A percentile compares a stretch with the other conserved stretches of the same genome.
phyloP scores from a whole-genome alignment of 1,140 invertebrate genomes.

The Hyphantria cunea region DNA sequence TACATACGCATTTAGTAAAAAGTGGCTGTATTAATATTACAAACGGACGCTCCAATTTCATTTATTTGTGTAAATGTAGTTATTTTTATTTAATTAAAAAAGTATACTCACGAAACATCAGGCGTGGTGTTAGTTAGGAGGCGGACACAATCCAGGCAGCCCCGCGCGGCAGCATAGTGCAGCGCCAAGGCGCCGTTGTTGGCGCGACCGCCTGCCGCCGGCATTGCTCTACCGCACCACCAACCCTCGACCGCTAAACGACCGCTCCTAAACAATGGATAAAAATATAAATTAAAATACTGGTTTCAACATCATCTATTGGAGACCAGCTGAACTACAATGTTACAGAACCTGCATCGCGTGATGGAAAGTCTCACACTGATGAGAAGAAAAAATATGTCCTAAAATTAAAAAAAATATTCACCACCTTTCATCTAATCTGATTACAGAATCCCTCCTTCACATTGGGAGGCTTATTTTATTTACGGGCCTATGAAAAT shows the following conservation, averaged over 20 bases:
- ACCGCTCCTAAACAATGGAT: conserved; percentile 56
- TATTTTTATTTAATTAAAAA: no score
- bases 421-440: no score
- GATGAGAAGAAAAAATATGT: no score
- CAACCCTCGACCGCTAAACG: conserved; percentile 73
- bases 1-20: no score
- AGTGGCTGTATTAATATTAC: no score
- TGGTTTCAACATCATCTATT: conserved; percentile 18
- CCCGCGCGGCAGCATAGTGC: conserved; percentile 92
- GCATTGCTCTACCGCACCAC: conserved; percentile 70
- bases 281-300: not conserved
- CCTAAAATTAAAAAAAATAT: no score
- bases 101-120: conserved; percentile 87
- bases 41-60: no score
- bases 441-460: no score
- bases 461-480: no score
- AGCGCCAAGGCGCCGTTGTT: conserved; percentile 87
- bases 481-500: no score
- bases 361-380: no score
- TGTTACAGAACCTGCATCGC: not conserved
- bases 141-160: conserved; percentile 91
- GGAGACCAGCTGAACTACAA: conserved; percentile 3
- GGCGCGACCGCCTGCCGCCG: conserved; percentile 63
- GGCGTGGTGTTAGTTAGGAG: conserved; percentile 89
- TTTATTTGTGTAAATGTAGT: no score